Percentiles rank a stretch among this genome's conserved stretches.
Conservation (phyloP, 2,113 vertebrate genomes). For the Phylloscopus trochiloides region DNA sequence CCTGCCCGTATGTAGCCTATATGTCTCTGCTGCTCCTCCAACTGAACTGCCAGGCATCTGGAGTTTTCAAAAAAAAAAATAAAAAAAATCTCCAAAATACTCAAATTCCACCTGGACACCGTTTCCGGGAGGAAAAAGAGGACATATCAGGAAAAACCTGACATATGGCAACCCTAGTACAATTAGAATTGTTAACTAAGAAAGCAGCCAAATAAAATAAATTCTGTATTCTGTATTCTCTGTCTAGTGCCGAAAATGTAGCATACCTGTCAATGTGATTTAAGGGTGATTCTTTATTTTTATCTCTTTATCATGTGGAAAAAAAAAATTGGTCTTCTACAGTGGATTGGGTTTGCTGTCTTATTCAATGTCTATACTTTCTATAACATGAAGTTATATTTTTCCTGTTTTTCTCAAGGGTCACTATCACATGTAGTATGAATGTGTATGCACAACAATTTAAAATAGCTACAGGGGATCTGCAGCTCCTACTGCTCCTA, state of each 20-base stretch:
- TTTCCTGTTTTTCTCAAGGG: background rate
- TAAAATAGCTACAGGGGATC: background rate
- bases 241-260: conserved; percentile 31
- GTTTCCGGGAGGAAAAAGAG: background rate
- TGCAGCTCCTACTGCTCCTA: background rate
- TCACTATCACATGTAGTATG: background rate
- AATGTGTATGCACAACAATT: background rate
- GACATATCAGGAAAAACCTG: background rate
- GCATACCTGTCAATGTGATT: conserved; percentile 6
- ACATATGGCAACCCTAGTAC: background rate
- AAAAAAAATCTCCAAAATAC: background rate
- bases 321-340: background rate
- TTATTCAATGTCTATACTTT: background rate
- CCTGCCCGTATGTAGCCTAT: background rate
- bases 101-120: background rate
- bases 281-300: background rate
- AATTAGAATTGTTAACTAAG: background rate
- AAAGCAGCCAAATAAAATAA: conserved; percentile 45
- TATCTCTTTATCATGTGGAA: background rate
- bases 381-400: background rate
- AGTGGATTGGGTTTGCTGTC: background rate
- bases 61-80: background rate
- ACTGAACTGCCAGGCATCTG: conserved; percentile 30
- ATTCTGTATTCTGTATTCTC: conserved; percentile 11
- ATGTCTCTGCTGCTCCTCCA: background rate